These are phyloP conservation scores for Tridacna crocea DNA, from an alignment of 2,888 invertebrate genomes.

Conservation along the genomic window DNA sequence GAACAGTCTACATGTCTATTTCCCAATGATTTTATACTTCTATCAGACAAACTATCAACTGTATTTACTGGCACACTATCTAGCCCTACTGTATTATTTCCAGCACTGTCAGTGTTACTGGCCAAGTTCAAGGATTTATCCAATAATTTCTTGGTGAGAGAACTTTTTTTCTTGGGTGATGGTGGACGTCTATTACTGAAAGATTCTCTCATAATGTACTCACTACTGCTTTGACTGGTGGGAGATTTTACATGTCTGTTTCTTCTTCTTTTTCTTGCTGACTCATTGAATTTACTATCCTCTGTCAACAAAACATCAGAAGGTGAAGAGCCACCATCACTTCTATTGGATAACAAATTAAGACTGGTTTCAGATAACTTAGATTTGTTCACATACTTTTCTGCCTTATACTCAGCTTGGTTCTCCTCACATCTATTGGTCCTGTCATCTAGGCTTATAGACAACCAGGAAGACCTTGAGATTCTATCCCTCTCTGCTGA, in stretches of 20 bases:
- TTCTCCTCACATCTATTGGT: conserved; percentile 26
- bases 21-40: neutral
- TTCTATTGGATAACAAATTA: conserved; percentile 25
- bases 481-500: conserved; percentile 47
- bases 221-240: conserved; percentile 20
- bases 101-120: conserved; percentile 1
- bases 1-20: conserved; percentile 35
- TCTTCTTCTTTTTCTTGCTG: conserved; percentile 41
- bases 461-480: conserved; percentile 49
- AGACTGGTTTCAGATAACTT: conserved; percentile 24
- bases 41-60: conserved; percentile 4
- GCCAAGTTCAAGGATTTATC: conserved; percentile 20
- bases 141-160: conserved; percentile 43
- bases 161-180: conserved; percentile 49
- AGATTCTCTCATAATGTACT: conserved; percentile 54
- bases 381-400: neutral
- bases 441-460: conserved; percentile 53
- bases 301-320: neutral
- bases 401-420: neutral
- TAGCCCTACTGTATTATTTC: neutral
- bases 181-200: conserved; percentile 53
- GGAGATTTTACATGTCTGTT: neutral
- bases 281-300: conserved; percentile 29
- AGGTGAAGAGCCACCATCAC: conserved; percentile 40
- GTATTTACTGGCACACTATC: neutral